Conservation (phyloP, 2,888 invertebrate genomes). For the Lottia scabra region DNA sequence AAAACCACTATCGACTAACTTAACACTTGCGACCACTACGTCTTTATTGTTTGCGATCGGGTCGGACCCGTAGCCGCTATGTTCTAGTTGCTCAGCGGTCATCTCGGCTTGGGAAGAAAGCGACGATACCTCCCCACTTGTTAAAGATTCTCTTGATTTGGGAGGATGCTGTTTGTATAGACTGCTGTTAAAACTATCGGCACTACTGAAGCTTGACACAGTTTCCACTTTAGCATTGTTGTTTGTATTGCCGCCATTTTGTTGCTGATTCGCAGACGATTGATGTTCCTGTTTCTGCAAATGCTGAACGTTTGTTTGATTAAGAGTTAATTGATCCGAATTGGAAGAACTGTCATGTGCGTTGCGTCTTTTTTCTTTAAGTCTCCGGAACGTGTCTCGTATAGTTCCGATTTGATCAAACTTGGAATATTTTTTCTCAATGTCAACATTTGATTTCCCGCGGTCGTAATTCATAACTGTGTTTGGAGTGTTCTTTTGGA, state of each 20-base stretch:
- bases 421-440: neutral
- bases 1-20: slow-evolving; percentile 54
- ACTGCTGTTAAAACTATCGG: slow-evolving; percentile 46
- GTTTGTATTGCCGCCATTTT: neutral
- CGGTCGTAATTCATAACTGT: neutral
- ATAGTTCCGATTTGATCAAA: neutral
- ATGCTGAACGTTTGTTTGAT: neutral
- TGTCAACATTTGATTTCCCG: neutral
- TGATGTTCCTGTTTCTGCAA: slow-evolving; percentile 6
- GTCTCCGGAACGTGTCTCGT: neutral
- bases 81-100: slow-evolving; percentile 37
- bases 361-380: neutral
- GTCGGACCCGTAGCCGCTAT: slow-evolving; percentile 34
- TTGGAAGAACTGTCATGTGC: neutral
- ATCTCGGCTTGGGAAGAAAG: slow-evolving; percentile 50
- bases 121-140: slow-evolving; percentile 53
- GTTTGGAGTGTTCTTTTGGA: slow-evolving; percentile 32
- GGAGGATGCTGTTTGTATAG: slow-evolving; percentile 12
- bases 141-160: slow-evolving; percentile 42
- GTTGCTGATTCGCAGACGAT: neutral
- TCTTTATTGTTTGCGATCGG: neutral
- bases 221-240: slow-evolving; percentile 4
- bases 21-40: neutral
- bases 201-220: slow-evolving; percentile 47
- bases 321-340: neutral